phyloP scores from a whole-genome alignment of 2,797 vertebrate species.

The Crocidura indochinensis region DNA sequence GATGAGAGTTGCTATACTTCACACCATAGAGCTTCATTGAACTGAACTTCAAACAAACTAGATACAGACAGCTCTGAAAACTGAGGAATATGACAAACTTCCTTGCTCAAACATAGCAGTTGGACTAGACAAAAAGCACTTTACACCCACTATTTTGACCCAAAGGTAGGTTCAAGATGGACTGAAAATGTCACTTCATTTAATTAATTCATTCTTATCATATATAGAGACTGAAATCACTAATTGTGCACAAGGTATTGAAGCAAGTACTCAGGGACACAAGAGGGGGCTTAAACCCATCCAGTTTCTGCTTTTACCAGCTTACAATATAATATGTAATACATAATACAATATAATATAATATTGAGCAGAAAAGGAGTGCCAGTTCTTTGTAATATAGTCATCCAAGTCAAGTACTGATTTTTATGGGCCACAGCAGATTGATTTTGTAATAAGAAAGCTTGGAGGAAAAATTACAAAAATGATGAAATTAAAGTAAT shows the following conservation, averaged over 20 bases:
- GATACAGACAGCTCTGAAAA: slow-evolving; percentile 20
- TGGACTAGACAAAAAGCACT: slow-evolving; percentile 38
- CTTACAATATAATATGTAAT: not conserved
- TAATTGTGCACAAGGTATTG: not conserved
- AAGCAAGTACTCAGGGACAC: not conserved
- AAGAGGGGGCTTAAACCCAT: not conserved
- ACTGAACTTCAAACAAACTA: slow-evolving; percentile 61
- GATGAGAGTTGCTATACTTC: slow-evolving; percentile 60
- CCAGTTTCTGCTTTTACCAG: not conserved
- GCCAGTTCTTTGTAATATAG: not conserved
- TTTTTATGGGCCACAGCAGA: not conserved
- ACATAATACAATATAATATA: too few species aligned
- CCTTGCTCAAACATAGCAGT: not conserved
- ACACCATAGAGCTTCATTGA: slow-evolving; percentile 65
- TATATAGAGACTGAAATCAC: not conserved
- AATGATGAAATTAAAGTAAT: not conserved
- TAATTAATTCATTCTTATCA: not conserved
- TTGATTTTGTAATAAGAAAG: not conserved
- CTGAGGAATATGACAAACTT: not conserved
- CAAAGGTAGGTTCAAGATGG: slow-evolving; percentile 37
- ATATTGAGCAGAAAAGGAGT: not conserved
- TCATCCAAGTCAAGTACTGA: not conserved
- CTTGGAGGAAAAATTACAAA: not conserved
- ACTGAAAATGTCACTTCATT: not conserved
- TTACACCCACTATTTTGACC: slow-evolving; percentile 47